These are phyloP conservation scores for Isurus oxyrinchus DNA, from an alignment of 2,113 vertebrate genomes.

Conservation along the genomic window DNA sequence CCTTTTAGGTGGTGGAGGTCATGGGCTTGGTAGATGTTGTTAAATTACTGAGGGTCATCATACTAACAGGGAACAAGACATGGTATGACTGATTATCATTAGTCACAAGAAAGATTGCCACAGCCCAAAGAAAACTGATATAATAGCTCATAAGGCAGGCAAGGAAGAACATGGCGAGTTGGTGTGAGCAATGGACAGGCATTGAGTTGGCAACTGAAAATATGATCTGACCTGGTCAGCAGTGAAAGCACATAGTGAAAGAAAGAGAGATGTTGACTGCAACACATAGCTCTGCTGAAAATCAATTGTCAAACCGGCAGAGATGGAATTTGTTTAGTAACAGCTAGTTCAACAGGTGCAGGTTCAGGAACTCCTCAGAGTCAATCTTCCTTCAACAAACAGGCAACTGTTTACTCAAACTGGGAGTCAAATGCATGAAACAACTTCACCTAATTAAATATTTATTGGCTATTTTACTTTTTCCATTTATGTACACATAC, in stretches of 20 bases:
- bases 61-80: background rate
- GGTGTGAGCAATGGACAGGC: background rate
- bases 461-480: conserved; percentile 13
- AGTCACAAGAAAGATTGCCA: background rate
- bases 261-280: background rate
- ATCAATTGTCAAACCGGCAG: background rate
- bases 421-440: background rate
- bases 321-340: background rate
- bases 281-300: no score
- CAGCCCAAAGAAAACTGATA: background rate
- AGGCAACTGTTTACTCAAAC: background rate
- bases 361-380: background rate
- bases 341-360: background rate
- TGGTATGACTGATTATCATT: background rate
- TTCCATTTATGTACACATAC: background rate
- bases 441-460: background rate
- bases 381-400: conserved; percentile 25
- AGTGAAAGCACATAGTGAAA: background rate
- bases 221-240: background rate
- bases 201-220: background rate
- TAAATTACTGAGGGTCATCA: background rate
- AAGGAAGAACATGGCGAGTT: background rate
- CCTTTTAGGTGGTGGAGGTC: background rate
- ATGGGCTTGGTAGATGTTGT: background rate
- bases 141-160: background rate